Conservation (phyloP, 2,888 invertebrate genomes). For the Eupithecia subumbrata region DNA sequence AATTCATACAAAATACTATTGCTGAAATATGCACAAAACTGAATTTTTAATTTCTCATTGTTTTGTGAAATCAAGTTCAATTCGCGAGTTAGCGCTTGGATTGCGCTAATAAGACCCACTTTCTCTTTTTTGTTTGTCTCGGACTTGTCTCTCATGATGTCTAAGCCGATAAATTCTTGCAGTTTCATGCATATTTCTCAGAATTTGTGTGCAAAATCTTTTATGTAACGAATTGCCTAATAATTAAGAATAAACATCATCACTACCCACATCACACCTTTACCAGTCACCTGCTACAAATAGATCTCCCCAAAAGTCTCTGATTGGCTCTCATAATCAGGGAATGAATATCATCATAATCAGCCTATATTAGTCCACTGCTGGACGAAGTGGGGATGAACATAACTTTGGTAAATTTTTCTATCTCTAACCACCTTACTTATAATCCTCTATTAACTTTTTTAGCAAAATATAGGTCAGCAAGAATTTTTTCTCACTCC, state of each 20-base stretch:
- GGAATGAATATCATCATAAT: background rate
- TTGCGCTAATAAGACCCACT: conserved; percentile 57
- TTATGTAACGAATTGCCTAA: conserved; percentile 3
- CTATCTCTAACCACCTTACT: background rate
- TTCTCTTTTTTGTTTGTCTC: conserved; percentile 47
- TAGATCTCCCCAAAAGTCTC: too few species aligned
- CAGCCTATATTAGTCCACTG: too few species aligned
- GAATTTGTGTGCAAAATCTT: background rate
- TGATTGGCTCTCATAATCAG: background rate
- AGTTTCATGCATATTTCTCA: background rate
- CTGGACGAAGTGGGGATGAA: background rate
- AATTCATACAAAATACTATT: conserved; percentile 1
- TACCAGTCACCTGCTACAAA: background rate
- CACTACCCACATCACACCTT: background rate
- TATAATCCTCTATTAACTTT: background rate
- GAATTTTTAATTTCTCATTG: conserved; percentile 17
- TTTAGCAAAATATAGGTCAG: background rate
- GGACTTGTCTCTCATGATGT: conserved; percentile 28
- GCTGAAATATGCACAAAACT: background rate
- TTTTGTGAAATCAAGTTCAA: conserved; percentile 34
- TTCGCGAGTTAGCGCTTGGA: conserved; percentile 32
- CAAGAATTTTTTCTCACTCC: background rate
- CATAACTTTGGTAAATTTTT: background rate
- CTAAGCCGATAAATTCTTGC: conserved; percentile 25
- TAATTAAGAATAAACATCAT: background rate